Base-by-base conservation (phyloP, 1,140 invertebrate species). In the Bombus sibiricus region DNA sequence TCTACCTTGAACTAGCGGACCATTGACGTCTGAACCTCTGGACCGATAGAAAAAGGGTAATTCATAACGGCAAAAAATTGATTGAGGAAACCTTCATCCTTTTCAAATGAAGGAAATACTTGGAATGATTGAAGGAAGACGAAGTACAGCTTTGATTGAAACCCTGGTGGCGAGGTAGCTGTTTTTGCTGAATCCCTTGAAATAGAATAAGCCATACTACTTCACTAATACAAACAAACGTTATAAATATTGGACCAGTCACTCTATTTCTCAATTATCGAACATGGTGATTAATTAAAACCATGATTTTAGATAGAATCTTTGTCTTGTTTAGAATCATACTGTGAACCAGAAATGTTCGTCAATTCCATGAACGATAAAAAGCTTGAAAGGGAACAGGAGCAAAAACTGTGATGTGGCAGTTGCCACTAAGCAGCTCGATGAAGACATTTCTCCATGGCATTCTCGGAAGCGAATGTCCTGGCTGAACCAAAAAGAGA, bases 401-500 rank as follows among this genome's bases (percentile, higher is more conserved):
- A 75, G 15, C 32, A 53, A 25, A 53, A 75, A 47, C 41, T 25
- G 10, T 3, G 43, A 53, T 32, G 25, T 15, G 39, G 39, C n/a
- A 25, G n/a, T 59, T 39, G 37, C 69, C 68, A 81, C n/a, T 47
- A 72, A 59, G 25, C 41, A 18, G 6, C 28, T 10, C 72, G 73
- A 83, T 83, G 73, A 83, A 83, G 62, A 77, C 62, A 68, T 77
- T 77, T 77, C 73, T 77, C 34, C 34, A n/a, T 34, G 39, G 12
- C 10, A 47, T 77, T 77, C 81, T 37, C 15, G 43, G 73, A 77
- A 68, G 28, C 18, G 32, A 43, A 41, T 34, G 25, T 22, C 13
- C 25, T 41, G 57, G 34, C 25, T 41, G 71, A 43, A 25, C 34
- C 43, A 68, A 77, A 83, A 77, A 68, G 43, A 22, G 22, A 77